Evolutionary conservation across 2,797 vertebrate species (phyloP).

Genomic region (Alectoris magna): DNA sequence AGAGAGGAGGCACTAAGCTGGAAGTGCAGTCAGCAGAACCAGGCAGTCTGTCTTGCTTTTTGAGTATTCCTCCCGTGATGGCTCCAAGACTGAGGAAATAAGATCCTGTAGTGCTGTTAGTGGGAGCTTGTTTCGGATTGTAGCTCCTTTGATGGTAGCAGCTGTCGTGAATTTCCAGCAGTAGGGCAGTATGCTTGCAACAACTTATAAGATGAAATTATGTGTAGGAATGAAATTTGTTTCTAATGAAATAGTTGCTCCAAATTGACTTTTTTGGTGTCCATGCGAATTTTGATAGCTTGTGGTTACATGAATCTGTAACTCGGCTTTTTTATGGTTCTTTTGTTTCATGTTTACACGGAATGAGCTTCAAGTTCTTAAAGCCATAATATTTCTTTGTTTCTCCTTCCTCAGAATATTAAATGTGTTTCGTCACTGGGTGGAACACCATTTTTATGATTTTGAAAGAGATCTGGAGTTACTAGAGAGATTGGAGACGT

Average conservation of each 20-base stretch:
- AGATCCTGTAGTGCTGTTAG: not conserved
- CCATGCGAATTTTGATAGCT: fast-evolving
- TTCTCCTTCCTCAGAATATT: conserved; percentile 84
- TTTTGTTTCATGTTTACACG: not conserved
- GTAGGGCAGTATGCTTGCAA: not conserved
- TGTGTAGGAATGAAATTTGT: not conserved
- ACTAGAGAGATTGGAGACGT: conserved; percentile 90
- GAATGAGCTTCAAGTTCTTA: not conserved
- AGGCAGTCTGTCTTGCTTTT: not conserved
- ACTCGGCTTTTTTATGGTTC: not conserved
- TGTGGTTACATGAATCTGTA: not conserved
- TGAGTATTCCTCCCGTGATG: not conserved
- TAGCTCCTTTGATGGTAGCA: not conserved
- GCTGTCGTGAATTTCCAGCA: not conserved
- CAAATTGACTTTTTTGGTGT: not conserved
- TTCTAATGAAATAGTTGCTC: not conserved
- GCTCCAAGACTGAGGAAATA: not conserved
- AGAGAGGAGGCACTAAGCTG: not conserved
- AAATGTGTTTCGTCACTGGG: conserved; percentile 99
- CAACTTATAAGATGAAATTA: not conserved
- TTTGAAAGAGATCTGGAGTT: conserved; percentile 95
- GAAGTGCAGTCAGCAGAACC: not conserved
- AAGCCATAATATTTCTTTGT: not conserved
- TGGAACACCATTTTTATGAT: conserved; percentile 99
- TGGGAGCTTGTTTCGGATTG: not conserved